phyloP scores from a whole-genome alignment of 2,113 vertebrate genomes.

The Cricetomys ansorgei region DNA sequence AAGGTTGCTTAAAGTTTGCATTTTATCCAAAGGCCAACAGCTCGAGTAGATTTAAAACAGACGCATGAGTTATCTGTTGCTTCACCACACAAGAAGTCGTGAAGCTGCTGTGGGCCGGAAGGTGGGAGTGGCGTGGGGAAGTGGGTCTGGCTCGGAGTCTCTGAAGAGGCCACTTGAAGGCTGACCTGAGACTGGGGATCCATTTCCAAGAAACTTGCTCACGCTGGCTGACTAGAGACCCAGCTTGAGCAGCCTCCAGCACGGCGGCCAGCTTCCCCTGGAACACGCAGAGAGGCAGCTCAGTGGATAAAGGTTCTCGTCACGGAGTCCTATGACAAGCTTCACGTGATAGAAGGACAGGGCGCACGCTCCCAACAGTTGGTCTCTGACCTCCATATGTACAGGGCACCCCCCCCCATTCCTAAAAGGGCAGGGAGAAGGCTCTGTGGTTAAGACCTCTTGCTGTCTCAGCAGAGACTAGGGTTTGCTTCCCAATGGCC shows the following conservation, averaged over 20 bases:
- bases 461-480: neutral
- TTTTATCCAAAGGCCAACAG: neutral
- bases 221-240: neutral
- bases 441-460: neutral
- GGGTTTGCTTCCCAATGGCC: neutral
- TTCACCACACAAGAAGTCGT: rapidly evolving
- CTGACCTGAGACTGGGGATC: neutral
- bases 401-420: too few relatives aligned
- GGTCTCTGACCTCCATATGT: neutral
- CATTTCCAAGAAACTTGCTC: neutral
- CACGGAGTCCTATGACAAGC: too few relatives aligned
- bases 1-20: neutral
- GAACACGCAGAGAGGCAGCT: neutral
- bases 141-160: neutral
- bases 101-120: neutral
- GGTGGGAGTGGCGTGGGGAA: too few relatives aligned
- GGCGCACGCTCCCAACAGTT: neutral
- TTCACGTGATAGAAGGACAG: neutral
- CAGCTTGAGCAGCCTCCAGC: rapidly evolving
- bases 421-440: neutral
- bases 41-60: neutral
- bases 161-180: neutral
- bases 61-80: neutral
- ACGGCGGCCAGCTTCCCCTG: rapidly evolving
- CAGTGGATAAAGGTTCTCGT: neutral